A percentile compares a stretch with the other conserved stretches of the same genome.
Conservation (phyloP, 2,888 invertebrate genomes). For the Eumacrocentrus americanus region DNA sequence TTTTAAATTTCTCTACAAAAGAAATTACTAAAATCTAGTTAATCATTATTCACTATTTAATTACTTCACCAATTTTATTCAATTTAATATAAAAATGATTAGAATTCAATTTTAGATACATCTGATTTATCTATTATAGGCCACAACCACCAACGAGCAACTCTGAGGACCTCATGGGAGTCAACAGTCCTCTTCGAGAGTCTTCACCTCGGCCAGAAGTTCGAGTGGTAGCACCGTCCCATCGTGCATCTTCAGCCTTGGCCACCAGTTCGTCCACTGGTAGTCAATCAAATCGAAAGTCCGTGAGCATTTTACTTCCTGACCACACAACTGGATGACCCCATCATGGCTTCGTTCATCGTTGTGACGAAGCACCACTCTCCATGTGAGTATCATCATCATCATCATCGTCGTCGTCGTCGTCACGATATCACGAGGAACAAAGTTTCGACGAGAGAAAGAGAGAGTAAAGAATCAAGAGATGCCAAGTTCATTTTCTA, state of each 20-base stretch:
- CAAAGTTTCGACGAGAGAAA: neutral
- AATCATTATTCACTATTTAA: too few relatives aligned
- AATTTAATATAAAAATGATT: too few relatives aligned
- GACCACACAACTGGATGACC: constrained; percentile 56
- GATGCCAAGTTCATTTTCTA: too few relatives aligned
- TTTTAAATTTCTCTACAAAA: too few relatives aligned
- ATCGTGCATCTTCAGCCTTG: constrained; percentile 44
- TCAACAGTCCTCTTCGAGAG: constrained; percentile 46
- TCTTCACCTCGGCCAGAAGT: constrained; percentile 54
- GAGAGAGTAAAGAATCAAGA: too few relatives aligned
- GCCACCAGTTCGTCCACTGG: constrained; percentile 27
- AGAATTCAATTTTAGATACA: too few relatives aligned
- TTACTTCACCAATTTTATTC: too few relatives aligned
- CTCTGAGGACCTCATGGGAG: constrained; percentile 42
- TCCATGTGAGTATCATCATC: constrained; percentile 25
- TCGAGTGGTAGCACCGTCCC: constrained; percentile 53
- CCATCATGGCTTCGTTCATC: constrained; percentile 51
- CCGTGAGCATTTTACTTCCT: constrained; percentile 57
- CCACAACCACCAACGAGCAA: constrained; percentile 35
- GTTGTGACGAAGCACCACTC: constrained; percentile 49
- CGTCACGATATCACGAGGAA: neutral
- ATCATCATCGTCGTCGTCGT: too few relatives aligned
- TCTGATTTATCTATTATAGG: too few relatives aligned
- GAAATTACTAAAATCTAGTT: too few relatives aligned
- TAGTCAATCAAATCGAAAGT: constrained; percentile 49